Conservation (phyloP, 2,888 invertebrate species). For the Ecliptopera silaceata region DNA sequence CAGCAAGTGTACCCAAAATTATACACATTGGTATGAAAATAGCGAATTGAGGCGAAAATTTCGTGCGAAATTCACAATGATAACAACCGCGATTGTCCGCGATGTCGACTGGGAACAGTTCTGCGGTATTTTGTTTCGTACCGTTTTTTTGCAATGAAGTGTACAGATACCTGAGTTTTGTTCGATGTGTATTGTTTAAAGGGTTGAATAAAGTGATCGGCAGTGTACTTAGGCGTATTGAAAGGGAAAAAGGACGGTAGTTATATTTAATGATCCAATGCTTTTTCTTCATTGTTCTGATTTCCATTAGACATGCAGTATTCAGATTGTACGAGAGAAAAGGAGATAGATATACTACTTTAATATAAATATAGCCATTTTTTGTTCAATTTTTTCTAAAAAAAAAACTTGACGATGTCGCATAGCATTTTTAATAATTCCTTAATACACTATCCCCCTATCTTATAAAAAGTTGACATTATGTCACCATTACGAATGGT, state of each 20-base stretch:
- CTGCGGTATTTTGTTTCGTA: slow-evolving; percentile 42
- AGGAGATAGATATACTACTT: slow-evolving; percentile 4
- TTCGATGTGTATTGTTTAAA: slow-evolving; percentile 15
- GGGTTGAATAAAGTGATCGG: slow-evolving; percentile 15
- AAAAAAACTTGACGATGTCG: not conserved
- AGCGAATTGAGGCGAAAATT: slow-evolving; percentile 51
- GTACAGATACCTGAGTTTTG: slow-evolving; percentile 32
- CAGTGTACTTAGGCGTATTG: slow-evolving; percentile 8
- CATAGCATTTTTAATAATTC: no score
- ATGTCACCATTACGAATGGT: no score
- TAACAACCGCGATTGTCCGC: slow-evolving; percentile 51
- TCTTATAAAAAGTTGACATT: no score
- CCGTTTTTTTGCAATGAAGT: slow-evolving; percentile 56
- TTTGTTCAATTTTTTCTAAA: not conserved
- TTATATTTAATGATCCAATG: slow-evolving; percentile 11
- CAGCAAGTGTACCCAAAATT: slow-evolving; percentile 54
- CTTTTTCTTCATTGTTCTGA: slow-evolving; percentile 19
- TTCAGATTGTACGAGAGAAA: slow-evolving; percentile 14
- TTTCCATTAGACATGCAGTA: slow-evolving; percentile 25
- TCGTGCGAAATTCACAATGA: slow-evolving; percentile 49
- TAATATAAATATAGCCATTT: slow-evolving; percentile 11
- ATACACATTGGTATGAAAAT: slow-evolving; percentile 51
- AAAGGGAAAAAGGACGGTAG: not conserved
- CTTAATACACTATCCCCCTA: no score
- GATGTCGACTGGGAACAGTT: slow-evolving; percentile 47